These are phyloP conservation scores for Oryzias melastigma DNA, from an alignment of 2,113 vertebrate genomes.

Conservation along the genomic window DNA sequence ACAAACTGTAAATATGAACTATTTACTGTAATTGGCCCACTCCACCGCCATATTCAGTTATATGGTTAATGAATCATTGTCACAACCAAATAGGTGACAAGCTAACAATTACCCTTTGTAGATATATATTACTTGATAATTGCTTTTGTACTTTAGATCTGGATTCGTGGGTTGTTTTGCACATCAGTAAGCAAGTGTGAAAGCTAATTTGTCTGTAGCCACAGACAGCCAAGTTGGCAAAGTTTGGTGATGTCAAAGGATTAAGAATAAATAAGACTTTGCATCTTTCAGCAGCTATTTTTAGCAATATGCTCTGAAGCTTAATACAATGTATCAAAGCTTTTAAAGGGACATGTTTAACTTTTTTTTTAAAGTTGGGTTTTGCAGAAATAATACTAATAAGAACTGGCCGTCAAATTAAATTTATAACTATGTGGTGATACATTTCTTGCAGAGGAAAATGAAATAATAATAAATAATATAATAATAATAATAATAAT, in stretches of 20 bases:
- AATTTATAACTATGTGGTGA: constrained; percentile 21
- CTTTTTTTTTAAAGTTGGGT: neutral
- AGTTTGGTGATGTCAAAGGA: neutral
- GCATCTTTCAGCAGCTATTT: constrained; percentile 7
- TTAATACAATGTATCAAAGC: neutral
- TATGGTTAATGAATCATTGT: neutral
- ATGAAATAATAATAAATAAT: neutral
- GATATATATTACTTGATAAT: neutral
- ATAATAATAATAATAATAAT: neutral
- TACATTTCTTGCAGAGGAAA: constrained; percentile 2
- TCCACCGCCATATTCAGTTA: neutral
- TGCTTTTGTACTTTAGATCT: neutral
- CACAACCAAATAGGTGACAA: neutral
- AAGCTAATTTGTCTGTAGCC: constrained; percentile 5
- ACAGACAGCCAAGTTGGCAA: neutral
- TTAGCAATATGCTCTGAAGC: neutral
- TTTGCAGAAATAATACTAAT: neutral
- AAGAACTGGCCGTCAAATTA: constrained; percentile 12
- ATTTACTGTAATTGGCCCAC: neutral
- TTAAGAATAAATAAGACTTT: constrained; percentile 1
- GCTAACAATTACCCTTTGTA: neutral
- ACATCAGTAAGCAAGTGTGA: neutral
- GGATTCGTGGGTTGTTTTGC: neutral
- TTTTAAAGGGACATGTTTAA: neutral
- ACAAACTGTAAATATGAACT: no score